phyloP scores from a whole-genome alignment of 2,888 invertebrate genomes.

The Exephanes ischioxanthus region DNA sequence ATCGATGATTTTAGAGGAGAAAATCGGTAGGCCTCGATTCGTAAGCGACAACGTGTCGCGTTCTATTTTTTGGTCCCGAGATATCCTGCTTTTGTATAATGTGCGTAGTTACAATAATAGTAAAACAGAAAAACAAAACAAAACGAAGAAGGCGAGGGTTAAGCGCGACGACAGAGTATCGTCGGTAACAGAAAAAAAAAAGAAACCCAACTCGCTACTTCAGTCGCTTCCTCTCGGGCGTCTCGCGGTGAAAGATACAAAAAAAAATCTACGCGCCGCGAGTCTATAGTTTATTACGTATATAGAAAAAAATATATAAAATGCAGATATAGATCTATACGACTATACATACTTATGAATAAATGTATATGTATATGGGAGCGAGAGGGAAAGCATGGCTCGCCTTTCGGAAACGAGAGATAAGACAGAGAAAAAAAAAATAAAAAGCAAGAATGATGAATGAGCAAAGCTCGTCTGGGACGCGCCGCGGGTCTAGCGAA shows the following conservation, averaged over 20 bases:
- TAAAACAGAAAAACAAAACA: slow-evolving; percentile 49
- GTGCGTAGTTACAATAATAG: slow-evolving; percentile 71
- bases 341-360: slow-evolving; percentile 71
- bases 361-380: slow-evolving; percentile 66
- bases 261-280: slow-evolving; percentile 25
- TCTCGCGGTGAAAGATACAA: slow-evolving; percentile 34
- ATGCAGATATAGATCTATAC: slow-evolving; percentile 74
- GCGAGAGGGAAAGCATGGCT: slow-evolving; percentile 47
- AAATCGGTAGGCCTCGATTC: slow-evolving; percentile 58
- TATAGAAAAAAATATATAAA: slow-evolving; percentile 78
- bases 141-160: slow-evolving; percentile 54
- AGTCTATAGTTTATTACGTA: slow-evolving; percentile 83
- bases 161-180: not conserved
- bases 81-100: slow-evolving; percentile 78
- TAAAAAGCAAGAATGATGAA: slow-evolving; percentile 22
- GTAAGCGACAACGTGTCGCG: slow-evolving; percentile 48
- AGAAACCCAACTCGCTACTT: slow-evolving; percentile 23
- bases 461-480: slow-evolving; percentile 55
- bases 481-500: slow-evolving; percentile 48
- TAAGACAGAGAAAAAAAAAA: slow-evolving; percentile 12
- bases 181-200: not conserved
- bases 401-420: slow-evolving; percentile 52
- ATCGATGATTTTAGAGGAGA: slow-evolving; percentile 6
- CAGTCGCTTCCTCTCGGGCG: slow-evolving; percentile 54
- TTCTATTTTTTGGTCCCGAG: slow-evolving; percentile 75